Evolutionary conservation across 2,113 vertebrate genomes (phyloP).

Genomic region (Sphyrna mokarran): DNA sequence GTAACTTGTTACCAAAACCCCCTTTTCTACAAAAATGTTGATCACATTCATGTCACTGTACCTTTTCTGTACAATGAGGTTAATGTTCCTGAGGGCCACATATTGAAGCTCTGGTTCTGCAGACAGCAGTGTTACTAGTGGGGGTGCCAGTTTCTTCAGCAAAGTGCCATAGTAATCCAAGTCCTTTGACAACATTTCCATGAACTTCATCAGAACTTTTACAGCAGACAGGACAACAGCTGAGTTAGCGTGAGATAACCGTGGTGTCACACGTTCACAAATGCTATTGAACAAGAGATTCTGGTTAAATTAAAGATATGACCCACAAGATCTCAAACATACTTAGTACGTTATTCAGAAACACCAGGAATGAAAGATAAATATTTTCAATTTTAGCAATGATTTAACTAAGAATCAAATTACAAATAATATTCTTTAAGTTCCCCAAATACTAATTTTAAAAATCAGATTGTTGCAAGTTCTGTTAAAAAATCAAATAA

Average conservation of each 20-base stretch:
- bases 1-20: neutral
- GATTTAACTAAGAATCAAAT: neutral
- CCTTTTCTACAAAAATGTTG: neutral
- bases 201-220: slow-evolving; percentile 98
- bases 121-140: slow-evolving; percentile 86
- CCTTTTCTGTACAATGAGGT: slow-evolving; percentile 97
- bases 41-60: slow-evolving; percentile 45
- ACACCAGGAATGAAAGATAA: neutral
- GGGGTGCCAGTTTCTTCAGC: slow-evolving; percentile 94
- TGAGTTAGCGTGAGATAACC: slow-evolving; percentile 94
- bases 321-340: neutral
- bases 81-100: slow-evolving; percentile 95
- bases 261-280: slow-evolving; percentile 89
- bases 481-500: neutral
- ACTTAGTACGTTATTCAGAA: neutral
- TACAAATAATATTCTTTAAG: neutral
- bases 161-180: slow-evolving; percentile 91
- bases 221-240: slow-evolving; percentile 92
- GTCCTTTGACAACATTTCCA: slow-evolving; percentile 97
- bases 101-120: slow-evolving; percentile 95
- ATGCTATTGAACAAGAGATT: slow-evolving; percentile 59
- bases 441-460: neutral
- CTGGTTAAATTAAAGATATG: neutral
- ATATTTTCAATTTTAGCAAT: neutral
- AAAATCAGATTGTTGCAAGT: neutral